These are phyloP conservation scores for Scylla paramamosain DNA, from an alignment of 1,140 invertebrate species.

Conservation along the genomic window DNA sequence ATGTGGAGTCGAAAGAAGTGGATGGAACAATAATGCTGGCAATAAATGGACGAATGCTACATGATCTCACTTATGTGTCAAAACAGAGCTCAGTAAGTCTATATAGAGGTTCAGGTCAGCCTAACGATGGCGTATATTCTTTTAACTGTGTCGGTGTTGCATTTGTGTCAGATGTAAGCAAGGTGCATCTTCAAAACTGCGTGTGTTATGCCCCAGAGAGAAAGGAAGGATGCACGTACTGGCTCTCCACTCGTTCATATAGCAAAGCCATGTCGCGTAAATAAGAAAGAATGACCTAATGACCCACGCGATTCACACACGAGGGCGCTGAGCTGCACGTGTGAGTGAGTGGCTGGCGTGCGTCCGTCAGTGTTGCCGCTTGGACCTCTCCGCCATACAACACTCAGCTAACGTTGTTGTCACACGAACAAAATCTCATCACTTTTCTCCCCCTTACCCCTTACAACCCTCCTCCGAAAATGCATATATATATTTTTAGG, in stretches of 20 bases:
- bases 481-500: not conserved
- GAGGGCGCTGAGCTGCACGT: no score
- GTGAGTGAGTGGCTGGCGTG: no score
- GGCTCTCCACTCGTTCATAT: no score
- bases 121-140: not conserved
- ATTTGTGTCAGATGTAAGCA: not conserved
- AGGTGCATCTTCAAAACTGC: not conserved
- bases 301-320: no score
- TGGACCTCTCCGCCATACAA: not conserved
- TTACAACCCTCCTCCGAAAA: not conserved
- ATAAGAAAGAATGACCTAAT: no score
- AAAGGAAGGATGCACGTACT: no score
- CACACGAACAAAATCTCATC: not conserved
- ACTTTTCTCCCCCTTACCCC: not conserved
- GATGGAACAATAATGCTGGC: no score
- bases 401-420: not conserved
- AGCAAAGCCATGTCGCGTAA: no score
- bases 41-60: not conserved
- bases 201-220: no score
- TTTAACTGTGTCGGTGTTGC: not conserved
- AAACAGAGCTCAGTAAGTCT: not conserved
- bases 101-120: not conserved
- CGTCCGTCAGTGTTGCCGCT: not conserved
- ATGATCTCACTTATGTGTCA: not conserved
- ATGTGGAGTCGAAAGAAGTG: no score